Conservation (phyloP, 2,888 invertebrate species). For the Campoplex capitator region DNA sequence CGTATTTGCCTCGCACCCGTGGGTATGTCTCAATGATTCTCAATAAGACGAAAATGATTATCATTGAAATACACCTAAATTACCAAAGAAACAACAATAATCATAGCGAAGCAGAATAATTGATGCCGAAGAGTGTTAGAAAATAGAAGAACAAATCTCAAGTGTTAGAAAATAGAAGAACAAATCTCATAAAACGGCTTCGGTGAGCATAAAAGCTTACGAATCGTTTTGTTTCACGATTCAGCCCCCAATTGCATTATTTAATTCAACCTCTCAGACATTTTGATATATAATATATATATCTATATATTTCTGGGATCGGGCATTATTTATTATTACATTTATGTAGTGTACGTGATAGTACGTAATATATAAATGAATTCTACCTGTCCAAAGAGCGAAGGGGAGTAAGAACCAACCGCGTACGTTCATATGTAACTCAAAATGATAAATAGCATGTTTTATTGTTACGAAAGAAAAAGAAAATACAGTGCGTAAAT, state of each 20-base stretch:
- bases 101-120: neutral
- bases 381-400: conserved; percentile 45
- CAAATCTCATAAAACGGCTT: neutral
- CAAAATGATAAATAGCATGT: conserved; percentile 63
- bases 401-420: conserved; percentile 29
- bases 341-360: conserved; percentile 38
- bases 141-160: neutral
- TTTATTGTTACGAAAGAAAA: conserved; percentile 65
- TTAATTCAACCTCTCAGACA: neutral
- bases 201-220: neutral
- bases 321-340: conserved; percentile 22
- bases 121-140: neutral
- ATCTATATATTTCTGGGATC: neutral
- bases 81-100: neutral
- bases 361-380: conserved; percentile 52
- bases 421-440: conserved; percentile 24
- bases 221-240: neutral
- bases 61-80: no score
- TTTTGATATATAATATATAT: neutral
- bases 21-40: no score
- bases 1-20: no score
- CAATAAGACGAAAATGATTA: no score
- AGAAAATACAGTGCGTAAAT: conserved; percentile 67
- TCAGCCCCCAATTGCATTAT: neutral
- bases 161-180: neutral